phyloP scores from a whole-genome alignment of 2,888 invertebrate genomes.

The Caenorhabditis angaria region DNA sequence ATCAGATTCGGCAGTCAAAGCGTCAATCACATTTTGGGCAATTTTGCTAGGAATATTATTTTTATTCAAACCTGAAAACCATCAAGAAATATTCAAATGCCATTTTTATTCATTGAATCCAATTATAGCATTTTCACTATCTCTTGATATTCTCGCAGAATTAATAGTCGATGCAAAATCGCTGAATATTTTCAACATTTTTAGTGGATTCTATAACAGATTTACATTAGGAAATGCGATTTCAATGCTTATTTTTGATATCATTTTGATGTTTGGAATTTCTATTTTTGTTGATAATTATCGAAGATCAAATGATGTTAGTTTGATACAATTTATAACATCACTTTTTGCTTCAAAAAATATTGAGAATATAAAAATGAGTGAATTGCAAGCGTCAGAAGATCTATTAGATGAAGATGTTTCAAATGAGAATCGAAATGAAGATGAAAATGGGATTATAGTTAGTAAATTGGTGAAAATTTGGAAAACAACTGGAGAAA shows the following conservation, averaged over 20 bases:
- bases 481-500: slow-evolving; percentile 60
- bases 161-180: background rate
- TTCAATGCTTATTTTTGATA: slow-evolving; percentile 66
- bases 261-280: slow-evolving; percentile 41
- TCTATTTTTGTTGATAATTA: slow-evolving; percentile 35
- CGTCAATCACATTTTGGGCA: slow-evolving; percentile 19
- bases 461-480: slow-evolving; percentile 57
- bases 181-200: slow-evolving; percentile 40
- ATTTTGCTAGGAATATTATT: slow-evolving; percentile 24
- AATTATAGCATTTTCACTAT: too few species aligned
- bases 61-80: slow-evolving; percentile 25
- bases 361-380: slow-evolving; percentile 22
- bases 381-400: slow-evolving; percentile 33
- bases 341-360: slow-evolving; percentile 10
- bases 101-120: too few species aligned
- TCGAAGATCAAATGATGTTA: slow-evolving; percentile 35
- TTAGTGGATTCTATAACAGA: slow-evolving; percentile 32
- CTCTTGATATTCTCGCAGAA: too few species aligned
- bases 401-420: background rate
- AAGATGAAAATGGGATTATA: too few species aligned
- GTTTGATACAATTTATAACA: slow-evolving; percentile 8
- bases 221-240: slow-evolving; percentile 62
- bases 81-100: slow-evolving; percentile 34
- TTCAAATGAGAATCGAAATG: slow-evolving; percentile 14
- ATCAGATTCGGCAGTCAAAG: slow-evolving; percentile 47